A percentile compares a stretch with the other conserved stretches of the same genome.
phyloP scores from a whole-genome alignment of 2,113 vertebrate species.

The Mastomys natalensis region DNA sequence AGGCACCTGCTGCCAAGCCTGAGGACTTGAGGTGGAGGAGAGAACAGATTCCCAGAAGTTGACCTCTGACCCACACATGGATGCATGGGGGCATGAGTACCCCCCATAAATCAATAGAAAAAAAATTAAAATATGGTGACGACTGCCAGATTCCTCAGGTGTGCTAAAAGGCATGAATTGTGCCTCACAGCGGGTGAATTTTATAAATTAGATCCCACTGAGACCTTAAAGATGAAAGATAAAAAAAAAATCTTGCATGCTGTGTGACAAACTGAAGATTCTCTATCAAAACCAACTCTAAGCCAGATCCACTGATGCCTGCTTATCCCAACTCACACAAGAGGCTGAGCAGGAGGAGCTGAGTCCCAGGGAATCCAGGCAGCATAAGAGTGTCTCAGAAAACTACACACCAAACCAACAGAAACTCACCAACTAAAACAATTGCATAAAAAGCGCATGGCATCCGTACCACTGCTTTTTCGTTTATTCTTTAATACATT shows the following conservation, averaged over 20 bases:
- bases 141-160: background rate
- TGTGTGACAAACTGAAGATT: background rate
- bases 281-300: background rate
- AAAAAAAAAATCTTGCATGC: background rate
- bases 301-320: background rate
- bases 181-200: too few species aligned
- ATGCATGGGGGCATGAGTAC: background rate
- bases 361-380: background rate
- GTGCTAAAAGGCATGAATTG: background rate
- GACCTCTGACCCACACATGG: background rate
- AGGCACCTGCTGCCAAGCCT: background rate
- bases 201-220: background rate
- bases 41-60: background rate
- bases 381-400: background rate
- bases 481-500: too few species aligned
- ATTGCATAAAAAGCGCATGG: background rate
- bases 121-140: background rate
- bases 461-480: background rate
- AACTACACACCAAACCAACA: background rate
- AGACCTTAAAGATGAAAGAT: background rate
- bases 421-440: background rate
- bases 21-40: background rate
- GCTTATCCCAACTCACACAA: background rate
- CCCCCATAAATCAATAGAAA: background rate
- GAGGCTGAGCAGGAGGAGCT: background rate